Percentiles rank a stretch among this genome's conserved stretches.
Evolutionary conservation across 2,113 vertebrate species (phyloP).

Genomic region (Neodontobutis hainanensis): DNA sequence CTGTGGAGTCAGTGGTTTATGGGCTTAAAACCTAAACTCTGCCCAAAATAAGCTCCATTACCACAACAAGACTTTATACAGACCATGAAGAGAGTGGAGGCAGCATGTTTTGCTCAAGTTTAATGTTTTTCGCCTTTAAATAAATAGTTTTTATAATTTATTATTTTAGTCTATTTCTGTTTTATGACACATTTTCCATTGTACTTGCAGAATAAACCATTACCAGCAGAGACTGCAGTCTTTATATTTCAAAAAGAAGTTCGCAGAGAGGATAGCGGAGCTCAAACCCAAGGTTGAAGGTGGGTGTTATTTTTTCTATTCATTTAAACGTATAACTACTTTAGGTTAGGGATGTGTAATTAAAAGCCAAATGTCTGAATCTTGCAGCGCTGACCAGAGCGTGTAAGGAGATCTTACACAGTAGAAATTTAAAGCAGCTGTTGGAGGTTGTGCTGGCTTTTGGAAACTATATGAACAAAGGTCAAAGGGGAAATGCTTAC

Average conservation of each 20-base stretch:
- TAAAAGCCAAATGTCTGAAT: background rate
- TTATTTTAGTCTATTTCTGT: slow-evolving; percentile 39
- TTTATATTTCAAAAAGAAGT: slow-evolving; percentile 99
- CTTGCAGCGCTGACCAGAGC: slow-evolving; percentile 86
- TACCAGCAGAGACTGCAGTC: slow-evolving; percentile 97
- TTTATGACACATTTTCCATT: slow-evolving; percentile 43
- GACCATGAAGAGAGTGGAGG: slow-evolving; percentile 10
- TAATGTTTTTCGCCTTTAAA: slow-evolving; percentile 43
- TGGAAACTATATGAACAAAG: slow-evolving; percentile 99
- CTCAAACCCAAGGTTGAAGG: slow-evolving; percentile 99
- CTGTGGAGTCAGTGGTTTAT: slow-evolving; percentile 33
- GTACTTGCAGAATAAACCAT: slow-evolving; percentile 88
- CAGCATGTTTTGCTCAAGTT: slow-evolving; percentile 8
- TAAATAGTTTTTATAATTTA: slow-evolving; percentile 53
- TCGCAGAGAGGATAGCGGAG: slow-evolving; percentile 98
- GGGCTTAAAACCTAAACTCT: slow-evolving; percentile 30
- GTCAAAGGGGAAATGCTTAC: slow-evolving; percentile 95
- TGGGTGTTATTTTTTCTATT: slow-evolving; percentile 54
- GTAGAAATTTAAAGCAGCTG: slow-evolving; percentile 90
- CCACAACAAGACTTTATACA: slow-evolving; percentile 37
- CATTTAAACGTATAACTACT: background rate
- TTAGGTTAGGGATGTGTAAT: background rate
- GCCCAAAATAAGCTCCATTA: slow-evolving; percentile 51
- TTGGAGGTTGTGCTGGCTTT: slow-evolving; percentile 97
- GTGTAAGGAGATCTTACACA: slow-evolving; percentile 92